These are phyloP conservation scores for Actinostola sp. DNA, from an alignment of 92 coral and sea anemone genomes.

Conservation along the genomic window DNA sequence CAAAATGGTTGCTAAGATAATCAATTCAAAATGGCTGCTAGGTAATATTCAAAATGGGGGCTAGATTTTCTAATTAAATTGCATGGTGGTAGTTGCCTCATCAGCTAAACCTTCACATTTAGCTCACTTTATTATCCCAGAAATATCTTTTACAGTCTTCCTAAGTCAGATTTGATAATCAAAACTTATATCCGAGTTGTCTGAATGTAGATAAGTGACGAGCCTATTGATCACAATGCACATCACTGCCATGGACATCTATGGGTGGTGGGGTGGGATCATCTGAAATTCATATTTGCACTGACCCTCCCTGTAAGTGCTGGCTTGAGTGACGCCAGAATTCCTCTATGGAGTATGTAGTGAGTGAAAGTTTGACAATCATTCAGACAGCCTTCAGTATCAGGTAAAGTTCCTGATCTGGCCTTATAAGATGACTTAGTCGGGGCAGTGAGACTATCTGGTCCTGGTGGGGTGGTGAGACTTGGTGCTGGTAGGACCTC, in stretches of 20 bases:
- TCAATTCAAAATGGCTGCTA: neutral
- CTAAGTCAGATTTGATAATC: constrained; percentile 13
- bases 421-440: constrained; percentile 14
- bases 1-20: constrained; percentile 11
- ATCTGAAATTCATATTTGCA: constrained; percentile 12
- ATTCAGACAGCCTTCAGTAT: constrained; percentile 12
- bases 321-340: constrained; percentile 15
- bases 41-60: no score
- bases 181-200: neutral
- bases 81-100: constrained; percentile 19
- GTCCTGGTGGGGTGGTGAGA: no score
- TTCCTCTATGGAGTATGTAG: constrained; percentile 27
- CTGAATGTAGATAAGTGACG: constrained; percentile 10
- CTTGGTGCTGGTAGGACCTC: no score
- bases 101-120: constrained; percentile 16
- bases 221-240: constrained; percentile 19
- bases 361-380: constrained; percentile 18
- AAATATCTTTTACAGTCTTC: constrained; percentile 10
- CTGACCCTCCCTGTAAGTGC: constrained; percentile 18
- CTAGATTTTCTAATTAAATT: constrained; percentile 5
- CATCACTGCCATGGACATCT: constrained; percentile 24
- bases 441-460: constrained; percentile 12
- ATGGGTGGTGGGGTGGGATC: constrained; percentile 26
- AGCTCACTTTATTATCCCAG: constrained; percentile 13
- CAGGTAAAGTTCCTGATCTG: constrained; percentile 18